phyloP scores from a whole-genome alignment of 2,888 invertebrate genomes.

The Yponomeuta evonymella region DNA sequence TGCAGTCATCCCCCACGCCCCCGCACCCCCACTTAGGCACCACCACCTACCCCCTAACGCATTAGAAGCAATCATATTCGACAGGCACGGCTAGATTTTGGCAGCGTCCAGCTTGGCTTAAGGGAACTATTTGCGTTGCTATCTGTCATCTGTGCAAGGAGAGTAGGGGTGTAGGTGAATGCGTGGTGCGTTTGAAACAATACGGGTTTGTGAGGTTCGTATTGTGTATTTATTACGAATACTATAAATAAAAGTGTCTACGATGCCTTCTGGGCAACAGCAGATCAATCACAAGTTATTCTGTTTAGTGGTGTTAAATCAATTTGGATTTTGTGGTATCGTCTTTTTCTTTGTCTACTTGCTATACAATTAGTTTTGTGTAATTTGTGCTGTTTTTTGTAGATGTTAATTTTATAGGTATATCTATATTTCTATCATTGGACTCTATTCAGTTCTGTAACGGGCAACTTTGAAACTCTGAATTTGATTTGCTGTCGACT shows the following conservation, averaged over 20 bases:
- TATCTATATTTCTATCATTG: too few species aligned
- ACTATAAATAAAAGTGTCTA: not conserved
- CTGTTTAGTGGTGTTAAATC: too few species aligned
- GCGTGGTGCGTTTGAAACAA: not conserved
- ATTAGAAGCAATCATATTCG: slow-evolving; percentile 76
- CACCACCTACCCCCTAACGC: slow-evolving; percentile 44
- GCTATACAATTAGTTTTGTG: too few species aligned
- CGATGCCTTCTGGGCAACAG: not conserved
- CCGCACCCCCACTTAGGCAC: slow-evolving; percentile 30
- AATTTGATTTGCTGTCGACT: too few species aligned
- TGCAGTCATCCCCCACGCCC: slow-evolving; percentile 25
- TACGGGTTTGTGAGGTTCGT: not conserved
- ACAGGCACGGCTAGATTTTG: slow-evolving; percentile 67
- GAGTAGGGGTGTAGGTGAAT: not conserved
- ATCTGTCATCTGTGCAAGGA: not conserved
- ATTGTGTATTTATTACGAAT: not conserved
- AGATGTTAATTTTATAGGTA: too few species aligned
- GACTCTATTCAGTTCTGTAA: too few species aligned
- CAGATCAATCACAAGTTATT: too few species aligned
- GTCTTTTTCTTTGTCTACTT: too few species aligned
- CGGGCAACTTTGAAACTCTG: too few species aligned
- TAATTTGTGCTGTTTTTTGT: too few species aligned
- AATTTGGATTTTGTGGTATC: too few species aligned
- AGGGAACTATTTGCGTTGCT: slow-evolving; percentile 50
- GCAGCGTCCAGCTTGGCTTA: slow-evolving; percentile 69